Conservation (phyloP, 2,888 invertebrate species). For the Cryptocephalus primarius region DNA sequence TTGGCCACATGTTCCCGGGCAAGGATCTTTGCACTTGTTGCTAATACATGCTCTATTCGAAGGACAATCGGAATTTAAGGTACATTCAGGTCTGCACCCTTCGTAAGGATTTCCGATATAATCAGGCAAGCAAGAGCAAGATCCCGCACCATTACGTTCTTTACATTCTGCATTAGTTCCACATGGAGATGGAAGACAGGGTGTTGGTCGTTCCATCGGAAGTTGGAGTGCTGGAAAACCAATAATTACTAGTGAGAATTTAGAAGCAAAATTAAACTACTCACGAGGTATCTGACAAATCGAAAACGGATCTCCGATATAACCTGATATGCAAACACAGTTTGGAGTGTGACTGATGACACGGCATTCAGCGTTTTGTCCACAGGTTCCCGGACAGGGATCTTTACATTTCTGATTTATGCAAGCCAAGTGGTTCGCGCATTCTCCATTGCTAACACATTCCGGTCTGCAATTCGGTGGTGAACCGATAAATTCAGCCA, state of each 20-base stretch:
- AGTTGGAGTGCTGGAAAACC: neutral
- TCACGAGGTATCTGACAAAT: neutral
- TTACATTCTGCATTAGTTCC: slow-evolving; percentile 58
- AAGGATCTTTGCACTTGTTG: slow-evolving; percentile 52
- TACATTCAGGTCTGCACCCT: slow-evolving; percentile 52
- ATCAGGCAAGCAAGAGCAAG: slow-evolving; percentile 46
- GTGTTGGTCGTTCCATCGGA: slow-evolving; percentile 31
- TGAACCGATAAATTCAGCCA: slow-evolving; percentile 52
- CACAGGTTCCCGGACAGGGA: slow-evolving; percentile 55
- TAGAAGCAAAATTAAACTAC: neutral
- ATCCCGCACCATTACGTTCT: slow-evolving; percentile 47
- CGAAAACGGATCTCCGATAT: slow-evolving; percentile 54
- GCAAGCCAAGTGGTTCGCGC: slow-evolving; percentile 49
- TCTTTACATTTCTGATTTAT: slow-evolving; percentile 55
- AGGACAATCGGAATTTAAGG: slow-evolving; percentile 53
- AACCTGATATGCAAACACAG: slow-evolving; percentile 45
- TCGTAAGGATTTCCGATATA: slow-evolving; percentile 56
- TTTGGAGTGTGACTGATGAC: slow-evolving; percentile 58
- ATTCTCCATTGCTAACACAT: slow-evolving; percentile 59
- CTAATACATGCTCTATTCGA: slow-evolving; percentile 53
- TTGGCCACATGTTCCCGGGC: slow-evolving; percentile 63
- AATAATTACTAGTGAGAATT: too few relatives aligned
- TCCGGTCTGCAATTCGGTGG: slow-evolving; percentile 70
- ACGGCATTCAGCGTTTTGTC: slow-evolving; percentile 49
- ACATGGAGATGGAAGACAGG: slow-evolving; percentile 58